Evolutionary conservation across 2,797 vertebrate species (phyloP).

Genomic region (Spea hammondii): DNA sequence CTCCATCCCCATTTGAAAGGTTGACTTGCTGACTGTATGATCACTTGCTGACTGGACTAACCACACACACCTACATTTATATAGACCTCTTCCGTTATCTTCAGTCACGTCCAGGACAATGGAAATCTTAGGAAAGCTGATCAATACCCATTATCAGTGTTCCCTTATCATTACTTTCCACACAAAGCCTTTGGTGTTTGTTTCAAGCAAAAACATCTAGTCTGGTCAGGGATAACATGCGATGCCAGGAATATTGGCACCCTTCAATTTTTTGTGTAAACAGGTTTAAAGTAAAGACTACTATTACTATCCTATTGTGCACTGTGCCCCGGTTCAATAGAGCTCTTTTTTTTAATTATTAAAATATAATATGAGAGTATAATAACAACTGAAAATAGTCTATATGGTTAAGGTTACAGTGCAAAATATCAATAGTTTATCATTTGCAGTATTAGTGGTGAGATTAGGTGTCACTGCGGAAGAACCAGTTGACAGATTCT

Average conservation of each 20-base stretch:
- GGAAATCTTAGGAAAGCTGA: conserved; percentile 27
- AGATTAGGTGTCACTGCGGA: no score
- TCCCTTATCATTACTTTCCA: conserved; percentile 38
- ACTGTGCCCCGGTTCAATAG: no score
- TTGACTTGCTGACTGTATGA: background rate
- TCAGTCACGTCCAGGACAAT: conserved; percentile 32
- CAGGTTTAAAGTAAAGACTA: background rate
- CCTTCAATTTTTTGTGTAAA: background rate
- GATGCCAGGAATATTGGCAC: background rate
- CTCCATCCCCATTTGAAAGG: conserved; percentile 15
- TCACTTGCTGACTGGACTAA: background rate
- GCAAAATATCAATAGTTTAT: no score
- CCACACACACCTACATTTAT: conserved; percentile 33
- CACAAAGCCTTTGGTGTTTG: conserved; percentile 35
- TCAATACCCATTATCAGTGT: conserved; percentile 41
- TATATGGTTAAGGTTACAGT: no score
- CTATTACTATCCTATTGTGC: no score
- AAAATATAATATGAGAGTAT: no score
- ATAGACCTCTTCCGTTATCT: conserved; percentile 27
- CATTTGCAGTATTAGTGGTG: no score
- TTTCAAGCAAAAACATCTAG: conserved; percentile 5
- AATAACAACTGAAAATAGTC: no score
- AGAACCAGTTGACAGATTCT: no score
- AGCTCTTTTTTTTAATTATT: no score
- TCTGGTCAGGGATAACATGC: background rate